Evolutionary conservation across 2,113 vertebrate species (phyloP), one percentile per base, ranked within the genome.

Genomic region (Ivindomyrus marchei): DNA sequence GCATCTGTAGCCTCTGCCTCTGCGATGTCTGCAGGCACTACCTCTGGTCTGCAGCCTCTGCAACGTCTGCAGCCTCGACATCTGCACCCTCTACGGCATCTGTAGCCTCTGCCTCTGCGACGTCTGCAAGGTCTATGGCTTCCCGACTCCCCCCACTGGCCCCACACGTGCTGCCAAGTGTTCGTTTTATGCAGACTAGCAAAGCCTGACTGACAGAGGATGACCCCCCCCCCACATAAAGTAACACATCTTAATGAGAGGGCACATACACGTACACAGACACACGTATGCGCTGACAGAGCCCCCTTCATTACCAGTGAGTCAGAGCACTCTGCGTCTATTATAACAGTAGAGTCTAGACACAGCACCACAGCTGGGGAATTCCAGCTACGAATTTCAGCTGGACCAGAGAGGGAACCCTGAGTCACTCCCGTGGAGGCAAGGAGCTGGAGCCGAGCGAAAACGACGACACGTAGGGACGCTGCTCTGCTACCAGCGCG

Each of bases 231-330:
- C 31, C 27, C 70, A 39, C n/a, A 39, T 80, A 19, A 39, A 42
- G 36, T 80, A 27, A 13, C 62, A 66, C 87, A 24, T 45, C n/a
- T 13, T 70, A 70, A 70, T 31, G 27, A 70, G n/a, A 70, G 62
- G 27, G 45, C 39, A n/a, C 42, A 46, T 6, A 47, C n/a, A 39
- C 39, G 36, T 39, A 62, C 80, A 36, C 89, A 52, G 50, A 58
- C 80, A 49, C 89, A 47, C 83, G 46, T 53, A 52, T 56, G n/a
- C 15, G 19, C 83, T 45, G 53, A 49, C 87, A 62, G 42, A 50
- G 8, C 85, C 52, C 62, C 56, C 46, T 27, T 50, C 4, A 91
- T 91, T 88, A 90, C 52, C 19, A 1, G 89, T 90, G 91, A 90
- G 66, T 91, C 89, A 89, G 83, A 31, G 15, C 24, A 21, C 42